phyloP scores from a whole-genome alignment of 2,113 vertebrate genomes.

The Garra rufa region DNA sequence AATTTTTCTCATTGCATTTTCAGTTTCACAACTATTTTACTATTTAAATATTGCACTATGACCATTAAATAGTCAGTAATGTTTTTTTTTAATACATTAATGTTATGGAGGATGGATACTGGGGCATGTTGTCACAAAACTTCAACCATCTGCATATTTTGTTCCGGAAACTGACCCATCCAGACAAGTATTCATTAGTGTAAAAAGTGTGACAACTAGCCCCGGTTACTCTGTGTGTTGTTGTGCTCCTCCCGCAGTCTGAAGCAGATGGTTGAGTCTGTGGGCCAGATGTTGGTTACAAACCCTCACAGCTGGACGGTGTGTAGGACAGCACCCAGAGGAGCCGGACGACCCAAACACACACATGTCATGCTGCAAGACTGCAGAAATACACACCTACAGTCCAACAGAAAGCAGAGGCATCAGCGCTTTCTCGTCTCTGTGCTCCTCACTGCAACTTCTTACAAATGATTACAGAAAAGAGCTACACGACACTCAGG shows the following conservation, averaged over 20 bases:
- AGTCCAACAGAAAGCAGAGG: neutral
- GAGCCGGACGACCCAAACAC: neutral
- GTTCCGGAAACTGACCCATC: neutral
- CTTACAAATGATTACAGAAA: too few relatives aligned
- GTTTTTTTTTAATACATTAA: neutral
- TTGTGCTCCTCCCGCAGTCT: neutral
- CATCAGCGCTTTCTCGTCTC: neutral
- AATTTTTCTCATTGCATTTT: too few relatives aligned
- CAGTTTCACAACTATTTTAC: neutral
- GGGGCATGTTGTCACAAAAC: neutral
- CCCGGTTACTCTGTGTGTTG: conserved; percentile 48
- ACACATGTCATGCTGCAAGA: neutral
- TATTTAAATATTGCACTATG: neutral
- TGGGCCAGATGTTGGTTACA: conserved; percentile 79
- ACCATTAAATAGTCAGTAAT: neutral
- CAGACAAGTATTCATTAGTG: neutral
- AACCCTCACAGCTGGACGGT: conserved; percentile 61
- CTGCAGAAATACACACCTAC: neutral
- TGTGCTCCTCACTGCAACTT: neutral
- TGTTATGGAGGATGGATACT: neutral
- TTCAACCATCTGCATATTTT: neutral
- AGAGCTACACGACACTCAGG: too few relatives aligned
- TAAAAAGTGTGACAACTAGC: neutral
- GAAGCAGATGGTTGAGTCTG: conserved; percentile 74
- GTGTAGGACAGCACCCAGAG: neutral